Conservation (phyloP, 1,140 invertebrate species). For the Odontomachus brunneus region DNA sequence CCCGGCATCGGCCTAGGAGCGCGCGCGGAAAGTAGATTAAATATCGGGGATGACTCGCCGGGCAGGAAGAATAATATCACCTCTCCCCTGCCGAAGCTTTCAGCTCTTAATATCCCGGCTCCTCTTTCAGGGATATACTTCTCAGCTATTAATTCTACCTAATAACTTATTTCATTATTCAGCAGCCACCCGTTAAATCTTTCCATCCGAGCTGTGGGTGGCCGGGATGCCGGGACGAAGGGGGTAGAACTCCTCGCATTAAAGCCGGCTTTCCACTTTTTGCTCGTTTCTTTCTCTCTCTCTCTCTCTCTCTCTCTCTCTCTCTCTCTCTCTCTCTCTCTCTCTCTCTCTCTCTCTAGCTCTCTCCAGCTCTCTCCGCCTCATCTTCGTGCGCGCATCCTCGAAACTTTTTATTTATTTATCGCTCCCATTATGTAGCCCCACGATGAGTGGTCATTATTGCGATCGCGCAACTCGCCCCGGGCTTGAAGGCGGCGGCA, state of each 20-base stretch:
- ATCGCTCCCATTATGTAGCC: slow-evolving; percentile 21
- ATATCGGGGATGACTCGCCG: slow-evolving; percentile 56
- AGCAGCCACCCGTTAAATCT: slow-evolving; percentile 55
- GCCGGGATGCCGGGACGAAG: slow-evolving; percentile 6
- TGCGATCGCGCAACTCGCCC: slow-evolving; percentile 19
- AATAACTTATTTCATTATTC: slow-evolving; percentile 63
- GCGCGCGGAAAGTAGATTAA: slow-evolving; percentile 55
- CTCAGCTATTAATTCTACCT: slow-evolving; percentile 59
- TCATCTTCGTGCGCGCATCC: background rate
- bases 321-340: background rate
- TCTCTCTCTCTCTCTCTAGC: background rate
- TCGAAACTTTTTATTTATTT: slow-evolving; percentile 51
- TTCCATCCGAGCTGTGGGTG: slow-evolving; percentile 28
- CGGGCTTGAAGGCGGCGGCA: background rate
- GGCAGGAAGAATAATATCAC: slow-evolving; percentile 58
- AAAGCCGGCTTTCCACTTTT: slow-evolving; percentile 45
- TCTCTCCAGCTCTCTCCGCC: no score
- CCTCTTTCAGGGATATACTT: slow-evolving; percentile 57
- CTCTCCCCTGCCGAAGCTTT: slow-evolving; percentile 42
- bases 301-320: background rate
- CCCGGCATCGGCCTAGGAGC: background rate
- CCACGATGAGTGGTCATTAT: slow-evolving; percentile 8
- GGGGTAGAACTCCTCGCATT: slow-evolving; percentile 16
- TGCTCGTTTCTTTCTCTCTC: background rate
- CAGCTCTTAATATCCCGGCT: slow-evolving; percentile 55